Conservation (phyloP, 2,888 invertebrate genomes). For the Cremastobaeus sp. region DNA sequence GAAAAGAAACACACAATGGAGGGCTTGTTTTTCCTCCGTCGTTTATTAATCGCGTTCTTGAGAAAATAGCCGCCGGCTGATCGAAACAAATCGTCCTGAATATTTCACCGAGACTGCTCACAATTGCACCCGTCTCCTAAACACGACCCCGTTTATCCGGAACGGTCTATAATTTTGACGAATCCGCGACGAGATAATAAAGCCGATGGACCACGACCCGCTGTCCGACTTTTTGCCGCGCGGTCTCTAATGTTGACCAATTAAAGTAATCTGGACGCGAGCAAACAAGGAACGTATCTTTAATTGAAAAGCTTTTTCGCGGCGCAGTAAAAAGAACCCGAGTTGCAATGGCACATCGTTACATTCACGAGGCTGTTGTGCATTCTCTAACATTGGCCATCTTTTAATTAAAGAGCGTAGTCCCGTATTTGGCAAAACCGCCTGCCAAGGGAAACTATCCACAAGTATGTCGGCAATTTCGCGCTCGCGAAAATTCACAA, state of each 20-base stretch:
- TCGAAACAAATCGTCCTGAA: conserved; percentile 8
- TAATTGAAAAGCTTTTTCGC: conserved; percentile 5
- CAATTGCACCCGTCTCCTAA: no score
- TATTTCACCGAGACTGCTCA: not conserved
- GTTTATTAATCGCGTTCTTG: conserved; percentile 23
- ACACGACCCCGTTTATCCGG: no score
- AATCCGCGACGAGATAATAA: not conserved
- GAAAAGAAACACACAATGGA: conserved; percentile 24
- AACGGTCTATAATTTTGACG: no score
- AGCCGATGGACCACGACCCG: not conserved
- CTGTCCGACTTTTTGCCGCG: not conserved
- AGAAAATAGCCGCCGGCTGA: conserved; percentile 14
- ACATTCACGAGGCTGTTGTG: no score
- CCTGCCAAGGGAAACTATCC: no score
- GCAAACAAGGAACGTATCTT: not conserved
- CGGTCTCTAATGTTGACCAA: not conserved
- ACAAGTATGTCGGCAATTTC: not conserved
- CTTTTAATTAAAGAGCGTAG: not conserved
- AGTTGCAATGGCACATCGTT: no score
- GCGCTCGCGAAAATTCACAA: no score
- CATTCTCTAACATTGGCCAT: not conserved
- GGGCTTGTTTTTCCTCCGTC: conserved; percentile 26
- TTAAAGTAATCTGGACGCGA: not conserved
- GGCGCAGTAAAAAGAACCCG: no score
- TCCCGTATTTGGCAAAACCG: no score